A percentile compares a stretch with the other conserved stretches of the same genome.
These are phyloP conservation scores for Aurelia aurita DNA, from an alignment of 30 jellyfish, hydroid and myxozoan genomes.

Conservation along the genomic window DNA sequence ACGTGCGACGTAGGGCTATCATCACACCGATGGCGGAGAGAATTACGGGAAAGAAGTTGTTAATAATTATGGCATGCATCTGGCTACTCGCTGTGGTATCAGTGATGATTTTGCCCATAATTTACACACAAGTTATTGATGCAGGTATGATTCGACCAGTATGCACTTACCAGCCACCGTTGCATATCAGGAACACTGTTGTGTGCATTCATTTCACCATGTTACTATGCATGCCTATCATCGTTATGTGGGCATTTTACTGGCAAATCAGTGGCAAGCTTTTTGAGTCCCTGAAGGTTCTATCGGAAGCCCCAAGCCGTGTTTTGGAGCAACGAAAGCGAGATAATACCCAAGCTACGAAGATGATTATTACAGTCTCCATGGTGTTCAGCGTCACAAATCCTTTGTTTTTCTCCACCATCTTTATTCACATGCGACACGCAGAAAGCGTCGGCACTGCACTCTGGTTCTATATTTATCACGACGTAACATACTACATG, in stretches of 20 bases:
- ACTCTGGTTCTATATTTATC: background rate
- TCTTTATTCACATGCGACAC: background rate
- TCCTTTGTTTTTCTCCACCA: background rate
- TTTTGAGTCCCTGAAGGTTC: background rate
- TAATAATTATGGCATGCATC: background rate
- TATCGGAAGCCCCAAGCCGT: background rate
- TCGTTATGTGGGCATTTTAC: background rate
- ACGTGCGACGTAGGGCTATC: slow-evolving; percentile 1
- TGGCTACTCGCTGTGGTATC: background rate
- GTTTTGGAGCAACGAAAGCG: background rate
- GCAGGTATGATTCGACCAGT: background rate
- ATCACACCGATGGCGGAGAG: background rate
- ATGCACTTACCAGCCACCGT: background rate
- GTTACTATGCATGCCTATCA: background rate
- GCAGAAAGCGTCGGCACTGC: background rate
- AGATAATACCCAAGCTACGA: background rate
- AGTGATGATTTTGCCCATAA: background rate
- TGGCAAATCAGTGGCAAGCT: slow-evolving; percentile 4
- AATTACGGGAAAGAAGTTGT: background rate
- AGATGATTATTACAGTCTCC: background rate
- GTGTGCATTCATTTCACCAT: background rate
- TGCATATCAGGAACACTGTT: background rate
- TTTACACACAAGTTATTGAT: background rate
- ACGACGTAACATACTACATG: background rate
- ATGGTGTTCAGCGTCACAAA: background rate